These are phyloP conservation scores for Manis javanica DNA, from an alignment of 2,797 vertebrate species.

Conservation along the genomic window DNA sequence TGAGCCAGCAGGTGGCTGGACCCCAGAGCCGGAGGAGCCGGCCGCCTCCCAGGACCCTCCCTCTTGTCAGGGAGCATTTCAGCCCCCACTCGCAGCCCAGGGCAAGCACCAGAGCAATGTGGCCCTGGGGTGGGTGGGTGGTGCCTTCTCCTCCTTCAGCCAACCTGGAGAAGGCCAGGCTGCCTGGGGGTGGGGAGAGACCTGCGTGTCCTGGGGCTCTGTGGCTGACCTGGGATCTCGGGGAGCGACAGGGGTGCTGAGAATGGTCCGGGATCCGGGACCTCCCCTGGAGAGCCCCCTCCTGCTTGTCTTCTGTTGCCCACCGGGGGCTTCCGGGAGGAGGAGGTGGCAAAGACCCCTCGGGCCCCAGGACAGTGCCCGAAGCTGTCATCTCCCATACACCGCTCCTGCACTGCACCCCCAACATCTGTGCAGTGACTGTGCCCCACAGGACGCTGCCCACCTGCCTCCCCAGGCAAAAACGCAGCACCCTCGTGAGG, in stretches of 20 bases:
- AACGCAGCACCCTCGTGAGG: accelerated
- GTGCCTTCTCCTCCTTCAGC: not conserved
- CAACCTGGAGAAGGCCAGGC: not conserved
- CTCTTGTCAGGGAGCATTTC: not conserved
- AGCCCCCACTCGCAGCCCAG: no score
- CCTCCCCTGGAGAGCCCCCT: not conserved
- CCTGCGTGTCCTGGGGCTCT: accelerated
- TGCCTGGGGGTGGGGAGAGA: no score
- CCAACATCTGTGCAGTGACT: not conserved
- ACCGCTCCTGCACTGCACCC: not conserved
- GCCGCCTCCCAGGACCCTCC: not conserved
- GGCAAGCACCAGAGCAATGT: not conserved
- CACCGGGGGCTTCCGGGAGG: not conserved
- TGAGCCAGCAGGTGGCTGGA: not conserved
- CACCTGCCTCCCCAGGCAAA: not conserved
- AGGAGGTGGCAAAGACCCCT: not conserved
- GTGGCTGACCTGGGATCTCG: not conserved
- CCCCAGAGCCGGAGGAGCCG: not conserved
- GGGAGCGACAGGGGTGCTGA: no score
- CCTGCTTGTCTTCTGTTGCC: not conserved
- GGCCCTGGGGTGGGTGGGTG: not conserved
- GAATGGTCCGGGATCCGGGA: not conserved
- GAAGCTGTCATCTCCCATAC: not conserved
- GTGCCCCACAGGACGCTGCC: no score
- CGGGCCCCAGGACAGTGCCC: not conserved